Evolutionary conservation across 2,888 invertebrate species (phyloP).

Genomic region (Lomographa bimaculata): DNA sequence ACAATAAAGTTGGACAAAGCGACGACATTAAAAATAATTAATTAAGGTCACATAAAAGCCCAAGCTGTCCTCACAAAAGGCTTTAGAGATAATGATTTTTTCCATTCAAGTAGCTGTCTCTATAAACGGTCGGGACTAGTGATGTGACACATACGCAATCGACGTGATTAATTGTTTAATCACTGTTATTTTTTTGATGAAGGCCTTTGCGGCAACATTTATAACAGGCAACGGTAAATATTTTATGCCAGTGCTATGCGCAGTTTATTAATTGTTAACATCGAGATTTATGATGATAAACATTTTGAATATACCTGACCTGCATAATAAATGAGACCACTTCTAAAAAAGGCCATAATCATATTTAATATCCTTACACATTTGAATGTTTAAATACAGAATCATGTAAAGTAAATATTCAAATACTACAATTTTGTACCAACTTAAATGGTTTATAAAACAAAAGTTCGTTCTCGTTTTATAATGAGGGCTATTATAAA

Average conservation of each 20-base stretch:
- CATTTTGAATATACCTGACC: no score
- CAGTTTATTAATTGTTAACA: slow-evolving; percentile 1
- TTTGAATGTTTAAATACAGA: no score
- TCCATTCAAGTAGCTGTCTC: slow-evolving; percentile 65
- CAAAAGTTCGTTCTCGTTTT: no score
- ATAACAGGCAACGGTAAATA: slow-evolving; percentile 13
- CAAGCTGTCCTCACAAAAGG: slow-evolving; percentile 50
- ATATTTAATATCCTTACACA: no score
- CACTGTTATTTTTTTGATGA: slow-evolving; percentile 31
- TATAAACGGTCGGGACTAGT: slow-evolving; percentile 62
- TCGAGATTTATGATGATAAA: not conserved
- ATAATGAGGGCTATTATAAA: no score
- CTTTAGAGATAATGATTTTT: slow-evolving; percentile 54
- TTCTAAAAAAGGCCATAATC: no score
- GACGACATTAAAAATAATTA: slow-evolving; percentile 70
- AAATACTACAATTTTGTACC: no score
- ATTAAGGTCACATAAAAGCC: slow-evolving; percentile 66
- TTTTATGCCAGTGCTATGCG: slow-evolving; percentile 11
- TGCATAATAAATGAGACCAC: not conserved
- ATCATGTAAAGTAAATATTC: no score
- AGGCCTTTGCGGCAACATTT: slow-evolving; percentile 24
- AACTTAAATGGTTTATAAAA: no score
- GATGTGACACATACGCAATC: slow-evolving; percentile 62
- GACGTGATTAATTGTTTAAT: slow-evolving; percentile 61
- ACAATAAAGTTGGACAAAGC: slow-evolving; percentile 25